Base-by-base conservation (phyloP, 1,140 invertebrate genomes). In the Eriocheir sinensis region DNA sequence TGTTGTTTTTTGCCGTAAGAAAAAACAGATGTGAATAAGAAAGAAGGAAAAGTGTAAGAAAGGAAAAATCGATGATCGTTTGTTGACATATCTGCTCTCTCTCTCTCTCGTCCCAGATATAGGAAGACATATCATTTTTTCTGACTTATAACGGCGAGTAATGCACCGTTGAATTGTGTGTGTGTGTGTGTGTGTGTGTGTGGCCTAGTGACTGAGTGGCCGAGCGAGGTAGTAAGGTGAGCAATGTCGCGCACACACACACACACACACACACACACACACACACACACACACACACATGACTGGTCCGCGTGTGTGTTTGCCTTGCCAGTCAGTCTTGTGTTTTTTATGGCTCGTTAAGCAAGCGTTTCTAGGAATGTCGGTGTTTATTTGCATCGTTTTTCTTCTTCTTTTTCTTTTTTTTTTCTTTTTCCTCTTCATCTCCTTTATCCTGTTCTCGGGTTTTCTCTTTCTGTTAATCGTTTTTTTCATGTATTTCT, bases 201-300 rank as follows among this genome's bases (percentile, higher is more conserved):
- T 72, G 60, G 60, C 60, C 60, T n/a, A 72, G 60, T 72, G 60
- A 72, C 60, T 72, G 60, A 72, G 27, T 72, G 60, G 60, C 60
- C 60, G 17, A n/a, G n/a, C 60, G 60, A 72, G 60, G 60, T 72
- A n/a, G 60, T 72, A n/a, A 53, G 21, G 12, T 53, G 48, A 72
- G 60, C n/a, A n/a, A 72, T 21, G 6, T 72, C 2, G 60, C 27
- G 21, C 60, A n/a, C 21, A 21, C n/a, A 3, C 30, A 38, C 38
- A 27, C 30, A n/a, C 36, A 89, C 86, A 41, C 86, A 41, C 85
- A 88, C 36, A 88, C 85, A 88, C 85, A 88, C 85, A 88, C 85
- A 40, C 85, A 40, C 36, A 38, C 85, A 38, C 34, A 38, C 85
- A 38, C 60, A 72, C n/a, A 72, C 60, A 72, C 60, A 72, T n/a